Evolutionary conservation across 2,113 vertebrate species (phyloP).

Genomic region (Aphelocoma coerulescens): DNA sequence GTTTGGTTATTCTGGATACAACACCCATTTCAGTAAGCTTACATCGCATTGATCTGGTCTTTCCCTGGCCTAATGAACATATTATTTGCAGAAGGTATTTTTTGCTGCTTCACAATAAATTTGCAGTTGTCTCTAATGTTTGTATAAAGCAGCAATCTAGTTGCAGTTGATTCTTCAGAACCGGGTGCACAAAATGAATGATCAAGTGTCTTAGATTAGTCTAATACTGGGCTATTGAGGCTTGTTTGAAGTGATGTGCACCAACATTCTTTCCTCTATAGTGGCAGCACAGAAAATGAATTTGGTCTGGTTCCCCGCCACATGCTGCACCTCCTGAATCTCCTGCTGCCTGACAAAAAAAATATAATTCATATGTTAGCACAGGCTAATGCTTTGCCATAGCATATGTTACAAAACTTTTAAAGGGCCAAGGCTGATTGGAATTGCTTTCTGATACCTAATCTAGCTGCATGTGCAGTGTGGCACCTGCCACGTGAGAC

Average conservation of each 20-base stretch:
- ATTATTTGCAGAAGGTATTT: not conserved
- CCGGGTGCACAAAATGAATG: not conserved
- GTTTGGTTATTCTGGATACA: not conserved
- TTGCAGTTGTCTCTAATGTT: not conserved
- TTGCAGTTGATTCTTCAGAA: not conserved
- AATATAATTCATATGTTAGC: not conserved
- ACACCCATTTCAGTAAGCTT: not conserved
- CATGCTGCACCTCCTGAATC: not conserved
- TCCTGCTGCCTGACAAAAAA: not conserved
- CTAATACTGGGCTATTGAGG: not conserved
- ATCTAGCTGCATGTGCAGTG: not conserved
- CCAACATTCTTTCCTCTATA: not conserved
- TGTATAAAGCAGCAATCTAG: not conserved
- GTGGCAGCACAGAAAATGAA: not conserved
- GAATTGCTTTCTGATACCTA: not conserved
- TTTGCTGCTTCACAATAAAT: not conserved
- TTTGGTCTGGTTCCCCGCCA: not conserved
- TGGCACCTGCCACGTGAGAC: not conserved
- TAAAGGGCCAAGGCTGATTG: not conserved
- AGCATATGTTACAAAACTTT: not conserved
- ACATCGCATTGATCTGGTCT: not conserved
- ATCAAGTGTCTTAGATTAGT: not conserved
- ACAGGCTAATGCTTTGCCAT: not conserved
- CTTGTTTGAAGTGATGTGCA: not conserved
- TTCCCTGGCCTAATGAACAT: not conserved